phyloP scores from a whole-genome alignment of 1,140 invertebrate genomes.

The Drosophila kepulauana region DNA sequence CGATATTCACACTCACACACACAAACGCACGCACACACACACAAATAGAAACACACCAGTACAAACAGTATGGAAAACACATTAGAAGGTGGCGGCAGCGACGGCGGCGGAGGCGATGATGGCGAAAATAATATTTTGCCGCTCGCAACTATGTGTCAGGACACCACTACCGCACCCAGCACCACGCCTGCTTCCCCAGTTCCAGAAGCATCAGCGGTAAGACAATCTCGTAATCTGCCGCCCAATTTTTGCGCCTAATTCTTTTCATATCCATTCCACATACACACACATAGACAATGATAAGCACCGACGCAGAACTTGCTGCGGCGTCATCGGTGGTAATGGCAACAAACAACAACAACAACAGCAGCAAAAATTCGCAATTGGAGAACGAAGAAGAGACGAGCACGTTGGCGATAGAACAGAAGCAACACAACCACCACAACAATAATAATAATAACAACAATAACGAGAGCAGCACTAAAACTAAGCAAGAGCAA shows the following conservation, averaged over 20 bases:
- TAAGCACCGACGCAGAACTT: constrained; percentile 39
- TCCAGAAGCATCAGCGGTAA: constrained; percentile 23
- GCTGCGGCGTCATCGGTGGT: constrained; percentile 41
- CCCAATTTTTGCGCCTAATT: constrained; percentile 47
- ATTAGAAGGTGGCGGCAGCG: constrained; percentile 56
- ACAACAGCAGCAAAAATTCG: constrained; percentile 27
- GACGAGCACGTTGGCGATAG: constrained; percentile 22
- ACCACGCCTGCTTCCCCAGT: constrained; percentile 2
- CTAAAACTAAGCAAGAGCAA: constrained; percentile 32
- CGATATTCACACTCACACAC: constrained; percentile 68
- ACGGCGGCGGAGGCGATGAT: constrained; percentile 7
- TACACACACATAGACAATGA: constrained; percentile 36
- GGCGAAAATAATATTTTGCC: constrained; percentile 67
- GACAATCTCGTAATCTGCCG: constrained; percentile 34
- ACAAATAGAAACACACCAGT: constrained; percentile 49
- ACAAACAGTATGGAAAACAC: constrained; percentile 67
- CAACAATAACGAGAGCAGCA: constrained; percentile 29
- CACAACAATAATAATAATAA: constrained; percentile 18
- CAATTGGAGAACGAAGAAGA: constrained; percentile 39
- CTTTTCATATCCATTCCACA: constrained; percentile 46
- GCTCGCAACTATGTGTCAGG: constrained; percentile 42
- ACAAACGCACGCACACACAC: constrained; percentile 43
- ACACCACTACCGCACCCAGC: constrained; percentile 31
- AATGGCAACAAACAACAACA: constrained; percentile 21
- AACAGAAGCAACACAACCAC: constrained; percentile 32